These are phyloP conservation scores for Anaspis maculata DNA, from an alignment of 2,888 invertebrate species.

Conservation along the genomic window DNA sequence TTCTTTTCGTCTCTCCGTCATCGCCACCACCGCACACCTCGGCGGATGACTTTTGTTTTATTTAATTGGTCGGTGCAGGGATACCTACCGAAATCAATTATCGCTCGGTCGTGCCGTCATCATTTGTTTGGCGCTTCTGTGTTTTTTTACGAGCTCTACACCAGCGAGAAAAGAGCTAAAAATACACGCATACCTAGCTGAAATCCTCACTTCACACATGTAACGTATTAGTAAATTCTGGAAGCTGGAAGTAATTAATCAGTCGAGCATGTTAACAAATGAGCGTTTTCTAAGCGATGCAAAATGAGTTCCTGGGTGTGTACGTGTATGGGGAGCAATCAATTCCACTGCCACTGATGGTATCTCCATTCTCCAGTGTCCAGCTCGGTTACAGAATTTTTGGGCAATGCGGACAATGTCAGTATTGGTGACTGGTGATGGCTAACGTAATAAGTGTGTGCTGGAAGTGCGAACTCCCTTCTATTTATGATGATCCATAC, in stretches of 20 bases:
- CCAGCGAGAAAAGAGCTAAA: slow-evolving; percentile 5
- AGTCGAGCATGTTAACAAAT: slow-evolving; percentile 30
- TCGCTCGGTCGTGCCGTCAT: slow-evolving; percentile 5
- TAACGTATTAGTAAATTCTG: slow-evolving; percentile 23
- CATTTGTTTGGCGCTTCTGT: slow-evolving; percentile 1
- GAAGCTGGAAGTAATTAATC: slow-evolving; percentile 29
- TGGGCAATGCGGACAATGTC: too few relatives aligned
- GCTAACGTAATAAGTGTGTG: too few relatives aligned
- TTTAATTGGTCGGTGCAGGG: slow-evolving; percentile 7
- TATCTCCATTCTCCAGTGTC: too few relatives aligned
- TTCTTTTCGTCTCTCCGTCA: too few relatives aligned
- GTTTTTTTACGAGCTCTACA: slow-evolving; percentile 4
- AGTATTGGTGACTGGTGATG: too few relatives aligned
- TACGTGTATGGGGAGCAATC: slow-evolving; percentile 22
- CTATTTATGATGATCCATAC: too few relatives aligned
- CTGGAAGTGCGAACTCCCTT: too few relatives aligned
- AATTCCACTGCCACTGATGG: too few relatives aligned
- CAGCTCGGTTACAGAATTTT: too few relatives aligned
- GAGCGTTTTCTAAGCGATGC: slow-evolving; percentile 29
- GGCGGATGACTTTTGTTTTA: slow-evolving; percentile 2
- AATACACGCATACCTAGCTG: slow-evolving; percentile 4
- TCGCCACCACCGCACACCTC: slow-evolving; percentile 4
- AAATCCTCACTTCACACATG: slow-evolving; percentile 16
- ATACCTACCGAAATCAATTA: slow-evolving; percentile 14
- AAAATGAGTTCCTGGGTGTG: slow-evolving; percentile 28